Evolutionary conservation across 1,140 invertebrate species (phyloP).

Genomic region (Aphis gossypii): DNA sequence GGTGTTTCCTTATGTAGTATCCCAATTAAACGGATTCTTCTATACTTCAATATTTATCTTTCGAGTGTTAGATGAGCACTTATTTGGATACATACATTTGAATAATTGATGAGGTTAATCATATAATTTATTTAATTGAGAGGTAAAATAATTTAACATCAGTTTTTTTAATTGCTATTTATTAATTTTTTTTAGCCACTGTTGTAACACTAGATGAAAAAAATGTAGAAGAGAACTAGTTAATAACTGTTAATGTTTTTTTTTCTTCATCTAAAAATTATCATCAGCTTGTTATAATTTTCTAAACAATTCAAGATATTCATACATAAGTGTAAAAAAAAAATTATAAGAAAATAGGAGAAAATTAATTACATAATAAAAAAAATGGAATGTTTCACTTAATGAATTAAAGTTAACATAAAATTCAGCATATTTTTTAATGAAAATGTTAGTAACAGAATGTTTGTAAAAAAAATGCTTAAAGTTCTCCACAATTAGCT

Average conservation of each 20-base stretch:
- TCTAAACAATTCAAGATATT: constrained; percentile 33
- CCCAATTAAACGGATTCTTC: too few relatives aligned
- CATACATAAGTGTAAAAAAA: not conserved
- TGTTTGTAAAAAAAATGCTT: not conserved
- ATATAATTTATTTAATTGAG: not conserved
- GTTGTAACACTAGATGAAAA: constrained; percentile 45
- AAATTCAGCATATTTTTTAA: constrained; percentile 19
- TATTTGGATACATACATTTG: not conserved
- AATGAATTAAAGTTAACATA: not conserved
- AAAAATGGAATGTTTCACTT: constrained; percentile 27
- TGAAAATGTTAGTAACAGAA: not conserved
- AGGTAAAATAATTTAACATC: not conserved
- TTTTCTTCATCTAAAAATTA: constrained; percentile 47
- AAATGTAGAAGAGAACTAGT: not conserved
- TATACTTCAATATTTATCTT: not conserved
- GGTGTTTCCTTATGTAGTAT: too few relatives aligned
- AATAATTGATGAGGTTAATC: not conserved
- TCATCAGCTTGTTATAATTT: constrained; percentile 39
- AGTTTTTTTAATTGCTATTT: constrained; percentile 39
- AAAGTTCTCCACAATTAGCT: constrained; percentile 81
- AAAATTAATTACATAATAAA: constrained; percentile 19
- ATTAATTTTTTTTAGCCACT: constrained; percentile 51
- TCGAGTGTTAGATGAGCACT: not conserved
- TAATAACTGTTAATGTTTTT: constrained; percentile 16
- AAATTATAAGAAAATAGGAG: not conserved